Conservation (phyloP, 2,888 invertebrate genomes). For the Paralinhomoeus sp. region DNA sequence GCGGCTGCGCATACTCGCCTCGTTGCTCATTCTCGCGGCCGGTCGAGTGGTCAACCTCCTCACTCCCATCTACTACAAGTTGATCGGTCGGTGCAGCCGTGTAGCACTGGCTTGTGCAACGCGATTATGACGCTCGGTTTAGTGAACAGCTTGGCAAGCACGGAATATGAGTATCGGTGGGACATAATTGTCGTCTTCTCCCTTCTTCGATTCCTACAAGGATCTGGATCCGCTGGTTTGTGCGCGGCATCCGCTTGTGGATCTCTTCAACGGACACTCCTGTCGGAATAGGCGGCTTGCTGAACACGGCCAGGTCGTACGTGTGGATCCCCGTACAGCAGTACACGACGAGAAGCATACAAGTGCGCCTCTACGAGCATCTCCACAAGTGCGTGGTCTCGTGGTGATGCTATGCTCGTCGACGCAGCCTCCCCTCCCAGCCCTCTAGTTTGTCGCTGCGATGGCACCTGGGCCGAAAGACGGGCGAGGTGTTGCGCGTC, state of each 20-base stretch:
- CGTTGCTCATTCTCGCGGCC: conserved; percentile 45
- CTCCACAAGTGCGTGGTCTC: background rate
- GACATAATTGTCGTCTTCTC: background rate
- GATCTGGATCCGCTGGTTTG: background rate
- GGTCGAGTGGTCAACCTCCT: conserved; percentile 70
- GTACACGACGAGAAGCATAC: conserved; percentile 72
- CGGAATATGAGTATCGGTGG: background rate
- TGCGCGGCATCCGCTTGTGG: background rate
- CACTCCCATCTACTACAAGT: conserved; percentile 69
- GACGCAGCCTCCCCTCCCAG: conserved; percentile 9
- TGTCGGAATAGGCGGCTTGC: conserved; percentile 39
- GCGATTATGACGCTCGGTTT: no score
- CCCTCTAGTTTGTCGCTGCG: conserved; percentile 45
- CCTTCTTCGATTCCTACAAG: background rate
- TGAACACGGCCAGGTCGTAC: conserved; percentile 70
- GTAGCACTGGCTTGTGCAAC: no score
- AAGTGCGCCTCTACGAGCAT: conserved; percentile 41
- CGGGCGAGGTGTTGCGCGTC: conserved; percentile 79
- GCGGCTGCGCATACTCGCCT: conserved; percentile 54
- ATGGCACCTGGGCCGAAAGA: conserved; percentile 84
- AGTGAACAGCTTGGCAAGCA: no score
- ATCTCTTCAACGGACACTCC: background rate
- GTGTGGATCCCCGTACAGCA: conserved; percentile 89
- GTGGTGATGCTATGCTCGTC: background rate
- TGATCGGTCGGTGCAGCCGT: conserved; percentile 32